Percentiles rank a stretch among this genome's conserved stretches.
Evolutionary conservation across 2,113 vertebrate genomes (phyloP).

Genomic region (Ramphastos sulfuratus): DNA sequence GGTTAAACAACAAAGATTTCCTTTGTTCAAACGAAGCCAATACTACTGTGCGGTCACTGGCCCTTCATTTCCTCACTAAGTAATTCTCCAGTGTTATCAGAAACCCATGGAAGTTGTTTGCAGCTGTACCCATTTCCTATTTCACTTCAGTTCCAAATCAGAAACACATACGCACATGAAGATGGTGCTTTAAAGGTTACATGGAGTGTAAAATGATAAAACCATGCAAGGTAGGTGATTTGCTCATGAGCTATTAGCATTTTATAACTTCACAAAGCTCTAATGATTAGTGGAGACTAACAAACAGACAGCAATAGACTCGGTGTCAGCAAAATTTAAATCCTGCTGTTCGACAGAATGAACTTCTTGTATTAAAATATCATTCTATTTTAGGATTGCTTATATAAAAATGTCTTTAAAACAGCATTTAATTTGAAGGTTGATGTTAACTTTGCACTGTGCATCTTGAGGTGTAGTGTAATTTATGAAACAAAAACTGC

Average conservation of each 20-base stretch:
- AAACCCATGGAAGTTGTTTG: conserved; percentile 87
- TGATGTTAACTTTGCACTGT: background rate
- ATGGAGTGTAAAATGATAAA: conserved; percentile 49
- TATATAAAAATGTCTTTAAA: background rate
- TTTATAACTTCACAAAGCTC: conserved; percentile 17
- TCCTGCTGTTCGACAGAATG: background rate
- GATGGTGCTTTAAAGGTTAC: conserved; percentile 41
- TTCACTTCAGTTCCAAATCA: conserved; percentile 69
- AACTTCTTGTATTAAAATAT: background rate
- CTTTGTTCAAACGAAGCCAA: conserved; percentile 41
- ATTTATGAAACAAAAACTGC: background rate
- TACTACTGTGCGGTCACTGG: background rate
- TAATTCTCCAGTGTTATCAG: conserved; percentile 66
- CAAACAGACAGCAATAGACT: background rate
- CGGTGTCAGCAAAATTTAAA: background rate
- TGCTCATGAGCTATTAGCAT: background rate
- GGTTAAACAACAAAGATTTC: conserved; percentile 52
- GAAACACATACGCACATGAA: background rate
- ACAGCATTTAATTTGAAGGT: background rate
- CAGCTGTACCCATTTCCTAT: conserved; percentile 82
- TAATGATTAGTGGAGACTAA: conserved; percentile 38
- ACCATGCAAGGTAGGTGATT: background rate
- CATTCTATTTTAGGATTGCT: background rate
- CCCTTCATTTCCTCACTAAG: conserved; percentile 65
- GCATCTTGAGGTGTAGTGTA: background rate